Conservation (phyloP, 2,797 vertebrate genomes). For the Danio jaintianensis region DNA sequence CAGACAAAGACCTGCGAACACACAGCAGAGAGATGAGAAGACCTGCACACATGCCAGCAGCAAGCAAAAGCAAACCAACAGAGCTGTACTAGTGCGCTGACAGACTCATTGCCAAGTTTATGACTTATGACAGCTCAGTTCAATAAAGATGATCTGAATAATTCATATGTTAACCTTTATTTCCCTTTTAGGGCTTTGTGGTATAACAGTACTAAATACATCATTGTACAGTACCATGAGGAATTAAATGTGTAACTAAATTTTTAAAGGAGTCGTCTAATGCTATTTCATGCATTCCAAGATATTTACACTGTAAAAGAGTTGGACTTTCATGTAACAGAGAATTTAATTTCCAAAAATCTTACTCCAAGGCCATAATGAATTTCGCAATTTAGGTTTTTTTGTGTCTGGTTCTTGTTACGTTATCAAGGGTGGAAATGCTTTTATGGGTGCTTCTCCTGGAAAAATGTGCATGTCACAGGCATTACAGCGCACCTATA, state of each 20-base stretch:
- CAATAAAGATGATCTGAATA: not conserved
- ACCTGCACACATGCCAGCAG: conserved; percentile 10
- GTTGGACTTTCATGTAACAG: no score
- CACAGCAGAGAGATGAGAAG: conserved; percentile 56
- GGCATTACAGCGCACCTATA: no score
- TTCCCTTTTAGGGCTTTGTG: not conserved
- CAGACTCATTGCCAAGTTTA: not conserved
- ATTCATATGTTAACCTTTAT: not conserved
- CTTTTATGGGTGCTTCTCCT: no score
- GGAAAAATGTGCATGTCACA: no score
- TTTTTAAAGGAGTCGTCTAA: no score
- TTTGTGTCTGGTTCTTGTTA: no score
- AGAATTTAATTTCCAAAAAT: no score
- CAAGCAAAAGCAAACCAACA: not conserved
- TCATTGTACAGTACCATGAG: not conserved
- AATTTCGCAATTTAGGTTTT: no score
- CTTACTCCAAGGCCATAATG: no score
- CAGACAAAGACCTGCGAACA: conserved; percentile 85
- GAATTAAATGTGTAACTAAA: not conserved
- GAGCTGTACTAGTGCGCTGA: not conserved
- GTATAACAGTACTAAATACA: not conserved
- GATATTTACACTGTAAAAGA: no score
- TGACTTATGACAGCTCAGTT: conserved; percentile 11
- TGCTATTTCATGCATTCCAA: no score
- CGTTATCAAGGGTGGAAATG: no score